Base-by-base conservation (phyloP, 1,140 invertebrate genomes). In the Leptestheria dahalacensis region DNA sequence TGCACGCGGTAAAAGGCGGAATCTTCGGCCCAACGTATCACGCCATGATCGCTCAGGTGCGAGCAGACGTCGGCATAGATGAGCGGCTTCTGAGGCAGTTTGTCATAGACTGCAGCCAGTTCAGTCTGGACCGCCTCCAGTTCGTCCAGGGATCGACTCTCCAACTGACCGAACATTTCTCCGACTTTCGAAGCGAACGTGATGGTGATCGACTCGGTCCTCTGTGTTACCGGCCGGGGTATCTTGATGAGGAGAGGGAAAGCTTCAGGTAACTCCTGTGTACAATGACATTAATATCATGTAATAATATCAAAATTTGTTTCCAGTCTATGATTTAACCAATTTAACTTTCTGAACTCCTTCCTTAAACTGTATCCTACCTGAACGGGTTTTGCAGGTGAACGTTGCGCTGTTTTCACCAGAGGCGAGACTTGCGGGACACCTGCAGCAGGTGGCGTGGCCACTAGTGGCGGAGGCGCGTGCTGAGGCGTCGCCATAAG, bases 31-130 rank as follows among this genome's bases (percentile, higher is more conserved):
- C 52, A 61, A 1, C 33, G 21, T 2, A 62, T 46, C 15, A 59
- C 61, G 23, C 15, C 61, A 26, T 41, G 57, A 33, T 61, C 57
- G 23, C 26, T 49, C 10, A 62, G 18, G 25, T 62, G 61, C 15
- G 46, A 25, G 12, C 33, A 20, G 15, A 62, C 61, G 26, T 62
- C 61, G 21, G 61, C 61, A 23, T 62, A 62, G 18, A 62, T 15
- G 1, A 62, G 47, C 4, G 61, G 61, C 12, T 48, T 25, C n/a
- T 23, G 24, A 21, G 25, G 21, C 3, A 26, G 18, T 11, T 15
- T 23, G 1, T 20, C 23, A 12, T 62, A 62, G 11, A 33, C 26
- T 6, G 1, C 25, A 3, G 47, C n/a, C 2, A 62, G 25, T 57
- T 62, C 61, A 4, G n/a, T 10, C 47, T 50, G 21, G 3, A 62